Base-by-base conservation (phyloP, 2,113 vertebrate genomes). In the Motacilla alba region DNA sequence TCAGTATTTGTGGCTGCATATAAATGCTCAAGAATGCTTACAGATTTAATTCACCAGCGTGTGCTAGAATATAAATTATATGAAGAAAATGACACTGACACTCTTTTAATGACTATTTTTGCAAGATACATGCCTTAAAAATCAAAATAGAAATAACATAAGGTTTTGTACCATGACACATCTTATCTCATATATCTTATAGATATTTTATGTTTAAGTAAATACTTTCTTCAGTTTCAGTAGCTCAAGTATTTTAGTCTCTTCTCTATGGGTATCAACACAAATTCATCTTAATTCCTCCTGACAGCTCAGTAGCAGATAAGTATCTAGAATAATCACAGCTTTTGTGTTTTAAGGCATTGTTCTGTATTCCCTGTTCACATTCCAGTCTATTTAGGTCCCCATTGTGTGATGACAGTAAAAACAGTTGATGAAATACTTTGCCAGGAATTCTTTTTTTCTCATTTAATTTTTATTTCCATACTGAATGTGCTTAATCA, bases 381-480 rank as follows among this genome's bases (percentile, higher is more conserved):
- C 24, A 83, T 31, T 79, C 53, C 50, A 73, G 50, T 74, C 68
- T 86, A 44, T 93, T 93, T 73, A 89, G 49, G 41, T 94, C 53
- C 37, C 60, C 9, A 30, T 64, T 92, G 60, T 59, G 70, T 47
- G 62, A 83, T 78, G 72, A 86, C 30, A 67, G 24, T 59, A 92
- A 89, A 95, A 95, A 31, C 7, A 73, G 62, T 24, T 85, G 77
- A 91, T 89, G 89, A 92, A 92, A 87, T 88, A 68, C 35, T 55
- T 95, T 82, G 30, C 52, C 33, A 94, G 37, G 21, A 74, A 75
- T 89, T 53, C 6, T 82, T 89, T 87, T 80, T 94, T 84, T 37
- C 19, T 79, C 27, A 68, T 72, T 87, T 75, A 13, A 68, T 96
- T 93, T 93, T 94, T 93, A 68, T 92, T 87, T 89, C 76, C 69